These are phyloP conservation scores for Eremophila alpestris DNA, from an alignment of 2,797 vertebrate species.

Conservation along the genomic window DNA sequence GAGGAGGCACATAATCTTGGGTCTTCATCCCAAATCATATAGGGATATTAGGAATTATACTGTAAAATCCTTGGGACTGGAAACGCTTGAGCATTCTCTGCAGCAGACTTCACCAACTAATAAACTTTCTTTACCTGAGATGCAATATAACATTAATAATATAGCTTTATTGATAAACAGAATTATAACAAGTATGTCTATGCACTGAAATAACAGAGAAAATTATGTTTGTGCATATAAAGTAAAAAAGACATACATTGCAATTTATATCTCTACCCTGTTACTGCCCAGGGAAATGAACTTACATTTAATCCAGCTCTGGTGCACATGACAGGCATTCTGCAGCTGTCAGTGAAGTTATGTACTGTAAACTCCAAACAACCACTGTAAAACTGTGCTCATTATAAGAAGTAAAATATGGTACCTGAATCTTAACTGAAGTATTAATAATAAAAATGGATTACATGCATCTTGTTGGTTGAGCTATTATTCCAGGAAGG, in stretches of 20 bases:
- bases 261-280: neutral
- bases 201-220: neutral
- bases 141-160: neutral
- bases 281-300: constrained; percentile 8
- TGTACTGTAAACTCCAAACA: constrained; percentile 24
- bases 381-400: constrained; percentile 52
- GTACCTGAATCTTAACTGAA: constrained; percentile 58
- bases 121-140: neutral
- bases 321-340: neutral
- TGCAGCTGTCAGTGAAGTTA: constrained; percentile 27
- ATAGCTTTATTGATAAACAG: neutral
- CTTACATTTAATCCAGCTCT: constrained; percentile 48
- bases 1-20: neutral
- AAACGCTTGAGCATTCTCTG: neutral
- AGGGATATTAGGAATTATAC: neutral
- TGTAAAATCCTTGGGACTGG: neutral
- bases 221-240: neutral
- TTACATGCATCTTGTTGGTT: constrained; percentile 63
- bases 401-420: constrained; percentile 61
- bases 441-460: constrained; percentile 74
- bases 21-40: neutral
- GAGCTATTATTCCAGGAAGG: constrained; percentile 57
- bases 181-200: neutral
- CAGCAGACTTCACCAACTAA: neutral
- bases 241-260: neutral